Percentiles rank a stretch among this genome's conserved stretches.
phyloP scores from a whole-genome alignment of 2,113 vertebrate species.

The Zosterops lateralis region DNA sequence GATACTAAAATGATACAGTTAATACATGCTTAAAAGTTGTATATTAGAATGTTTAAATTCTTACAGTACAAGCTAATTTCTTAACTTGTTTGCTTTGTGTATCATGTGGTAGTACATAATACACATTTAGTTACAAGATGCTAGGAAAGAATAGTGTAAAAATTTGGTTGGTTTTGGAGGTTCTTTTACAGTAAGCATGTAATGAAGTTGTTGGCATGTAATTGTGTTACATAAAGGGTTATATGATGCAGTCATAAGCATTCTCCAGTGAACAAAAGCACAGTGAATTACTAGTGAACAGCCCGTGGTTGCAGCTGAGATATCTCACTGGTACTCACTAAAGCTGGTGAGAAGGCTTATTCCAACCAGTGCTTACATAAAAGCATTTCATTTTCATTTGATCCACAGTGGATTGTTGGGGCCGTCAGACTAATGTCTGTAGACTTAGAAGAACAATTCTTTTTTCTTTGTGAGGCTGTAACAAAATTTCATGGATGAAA shows the following conservation, averaged over 20 bases:
- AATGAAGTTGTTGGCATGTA: neutral
- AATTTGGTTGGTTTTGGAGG: neutral
- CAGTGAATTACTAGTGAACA: neutral
- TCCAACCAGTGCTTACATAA: neutral
- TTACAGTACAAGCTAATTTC: neutral
- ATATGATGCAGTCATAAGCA: neutral
- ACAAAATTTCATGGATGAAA: neutral
- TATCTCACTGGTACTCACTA: neutral
- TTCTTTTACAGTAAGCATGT: neutral
- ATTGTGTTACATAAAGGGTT: neutral
- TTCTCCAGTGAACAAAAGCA: constrained; percentile 7
- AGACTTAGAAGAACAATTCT: neutral
- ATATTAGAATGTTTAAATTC: neutral
- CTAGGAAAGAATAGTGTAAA: neutral
- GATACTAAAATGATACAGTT: neutral
- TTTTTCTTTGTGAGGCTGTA: neutral
- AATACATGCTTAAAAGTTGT: neutral
- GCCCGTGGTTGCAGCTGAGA: constrained; percentile 39
- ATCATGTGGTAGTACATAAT: neutral
- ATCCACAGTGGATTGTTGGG: constrained; percentile 17
- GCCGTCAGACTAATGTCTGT: neutral
- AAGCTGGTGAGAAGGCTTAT: constrained; percentile 11
- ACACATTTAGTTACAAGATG: neutral
- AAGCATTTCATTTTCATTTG: constrained; percentile 30
- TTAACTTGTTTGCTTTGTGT: neutral